A percentile compares a stretch with the other conserved stretches of the same genome.
Evolutionary conservation across 2,113 vertebrate genomes (phyloP).

Genomic region (Macrotis lagotis): DNA sequence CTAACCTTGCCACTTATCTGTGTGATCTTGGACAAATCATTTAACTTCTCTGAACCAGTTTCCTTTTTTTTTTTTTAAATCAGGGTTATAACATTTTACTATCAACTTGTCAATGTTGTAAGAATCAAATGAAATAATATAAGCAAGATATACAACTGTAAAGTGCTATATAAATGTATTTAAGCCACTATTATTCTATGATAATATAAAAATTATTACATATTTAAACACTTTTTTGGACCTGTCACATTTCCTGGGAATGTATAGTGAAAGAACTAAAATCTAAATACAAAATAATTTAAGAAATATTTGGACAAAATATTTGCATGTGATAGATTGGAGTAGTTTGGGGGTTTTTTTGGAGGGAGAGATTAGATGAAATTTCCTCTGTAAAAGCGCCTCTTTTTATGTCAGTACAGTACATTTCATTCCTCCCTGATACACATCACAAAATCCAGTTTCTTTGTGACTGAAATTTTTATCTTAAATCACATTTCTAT

Average conservation of each 20-base stretch:
- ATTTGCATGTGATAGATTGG: not conserved
- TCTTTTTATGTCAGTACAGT: not conserved
- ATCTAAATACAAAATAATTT: not conserved
- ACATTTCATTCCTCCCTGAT: not conserved
- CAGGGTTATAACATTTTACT: not conserved
- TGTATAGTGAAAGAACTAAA: not conserved
- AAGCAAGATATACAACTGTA: not conserved
- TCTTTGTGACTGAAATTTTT: conserved; percentile 16
- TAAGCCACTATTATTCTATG: not conserved
- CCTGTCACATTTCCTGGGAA: not conserved
- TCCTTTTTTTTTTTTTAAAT: no score
- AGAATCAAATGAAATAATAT: not conserved
- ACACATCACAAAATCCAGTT: not conserved
- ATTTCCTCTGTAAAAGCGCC: conserved; percentile 29
- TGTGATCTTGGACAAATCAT: not conserved
- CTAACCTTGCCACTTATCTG: not conserved
- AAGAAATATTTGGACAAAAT: not conserved
- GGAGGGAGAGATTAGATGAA: not conserved
- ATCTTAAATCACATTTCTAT: conserved; percentile 42
- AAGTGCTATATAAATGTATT: not conserved
- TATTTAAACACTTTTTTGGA: not conserved
- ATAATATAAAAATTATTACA: not conserved
- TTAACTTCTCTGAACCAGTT: not conserved
- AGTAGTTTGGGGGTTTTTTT: not conserved
- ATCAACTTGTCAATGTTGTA: not conserved